Evolutionary conservation across 2,797 vertebrate species (phyloP).

Genomic region (Catharus ustulatus): DNA sequence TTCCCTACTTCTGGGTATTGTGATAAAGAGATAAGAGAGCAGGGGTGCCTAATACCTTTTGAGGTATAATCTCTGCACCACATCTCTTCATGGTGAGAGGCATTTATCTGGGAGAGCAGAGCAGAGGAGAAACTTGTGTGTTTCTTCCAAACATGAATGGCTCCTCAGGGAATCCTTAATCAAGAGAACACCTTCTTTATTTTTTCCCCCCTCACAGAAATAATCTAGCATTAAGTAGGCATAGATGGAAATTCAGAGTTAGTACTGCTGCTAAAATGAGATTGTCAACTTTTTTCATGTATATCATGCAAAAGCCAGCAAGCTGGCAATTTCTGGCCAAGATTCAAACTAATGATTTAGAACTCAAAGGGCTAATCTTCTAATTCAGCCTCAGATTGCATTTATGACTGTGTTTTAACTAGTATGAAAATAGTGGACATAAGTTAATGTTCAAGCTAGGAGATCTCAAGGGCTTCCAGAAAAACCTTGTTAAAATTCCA

Average conservation of each 20-base stretch:
- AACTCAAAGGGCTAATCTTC: not conserved
- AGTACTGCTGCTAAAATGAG: not conserved
- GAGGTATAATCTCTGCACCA: not conserved
- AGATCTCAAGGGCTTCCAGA: slow-evolving; percentile 57
- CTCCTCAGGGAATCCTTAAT: not conserved
- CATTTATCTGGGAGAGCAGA: not conserved
- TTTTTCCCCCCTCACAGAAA: not conserved
- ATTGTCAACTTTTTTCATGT: not conserved
- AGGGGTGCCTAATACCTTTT: not conserved
- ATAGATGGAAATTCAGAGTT: not conserved
- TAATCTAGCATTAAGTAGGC: not conserved
- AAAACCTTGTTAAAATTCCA: slow-evolving; percentile 64
- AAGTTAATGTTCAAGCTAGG: slow-evolving; percentile 29
- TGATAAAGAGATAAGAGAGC: not conserved
- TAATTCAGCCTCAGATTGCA: not conserved
- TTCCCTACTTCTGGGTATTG: not conserved
- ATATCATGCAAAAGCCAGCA: not conserved
- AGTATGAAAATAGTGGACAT: slow-evolving; percentile 25
- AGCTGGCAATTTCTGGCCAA: not conserved
- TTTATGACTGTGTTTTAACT: slow-evolving; percentile 20
- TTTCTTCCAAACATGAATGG: not conserved
- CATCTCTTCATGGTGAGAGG: not conserved
- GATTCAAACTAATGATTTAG: slow-evolving; percentile 7
- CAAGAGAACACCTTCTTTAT: not conserved
- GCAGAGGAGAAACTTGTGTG: not conserved